Conservation (phyloP, 2,113 vertebrate genomes). For the Hucho hucho region DNA sequence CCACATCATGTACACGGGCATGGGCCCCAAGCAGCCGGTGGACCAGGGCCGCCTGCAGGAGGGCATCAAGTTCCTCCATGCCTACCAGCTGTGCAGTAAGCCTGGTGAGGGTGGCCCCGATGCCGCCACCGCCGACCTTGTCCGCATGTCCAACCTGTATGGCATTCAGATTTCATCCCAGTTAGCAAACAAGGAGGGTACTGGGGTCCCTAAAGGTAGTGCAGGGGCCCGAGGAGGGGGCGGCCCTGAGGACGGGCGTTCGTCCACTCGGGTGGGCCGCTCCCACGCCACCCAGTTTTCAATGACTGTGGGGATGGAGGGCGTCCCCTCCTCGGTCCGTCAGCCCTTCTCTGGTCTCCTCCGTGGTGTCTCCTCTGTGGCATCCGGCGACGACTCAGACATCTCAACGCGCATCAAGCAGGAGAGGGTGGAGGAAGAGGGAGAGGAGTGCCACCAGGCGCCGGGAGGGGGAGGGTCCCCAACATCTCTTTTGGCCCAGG, state of each 20-base stretch:
- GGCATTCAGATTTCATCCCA: slow-evolving; percentile 97
- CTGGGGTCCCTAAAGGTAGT: slow-evolving; percentile 69
- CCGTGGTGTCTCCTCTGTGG: slow-evolving; percentile 64
- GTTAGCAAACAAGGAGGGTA: slow-evolving; percentile 76
- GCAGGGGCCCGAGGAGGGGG: slow-evolving; percentile 54
- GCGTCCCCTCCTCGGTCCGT: slow-evolving; percentile 68
- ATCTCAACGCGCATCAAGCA: slow-evolving; percentile 81
- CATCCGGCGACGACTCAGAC: slow-evolving; percentile 78
- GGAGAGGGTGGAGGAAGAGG: slow-evolving; percentile 80
- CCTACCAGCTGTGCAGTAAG: slow-evolving; percentile 88
- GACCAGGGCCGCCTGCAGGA: slow-evolving; percentile 90
- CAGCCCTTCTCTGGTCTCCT: slow-evolving; percentile 65
- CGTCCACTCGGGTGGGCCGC: slow-evolving; percentile 65
- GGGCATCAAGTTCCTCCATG: slow-evolving; percentile 94
- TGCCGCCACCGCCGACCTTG: slow-evolving; percentile 72
- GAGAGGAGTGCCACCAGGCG: slow-evolving; percentile 56
- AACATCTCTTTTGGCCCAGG: slow-evolving; percentile 62
- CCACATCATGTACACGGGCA: slow-evolving; percentile 97
- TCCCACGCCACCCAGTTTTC: slow-evolving; percentile 80
- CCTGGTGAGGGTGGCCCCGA: slow-evolving; percentile 75
- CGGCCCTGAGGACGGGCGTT: slow-evolving; percentile 48
- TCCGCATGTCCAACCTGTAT: slow-evolving; percentile 92
- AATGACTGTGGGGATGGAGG: slow-evolving; percentile 83
- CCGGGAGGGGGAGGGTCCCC: slow-evolving; percentile 65
- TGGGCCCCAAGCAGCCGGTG: slow-evolving; percentile 89